Base-by-base conservation (phyloP, 2,888 invertebrate species). In the Cylloceria caligata region DNA sequence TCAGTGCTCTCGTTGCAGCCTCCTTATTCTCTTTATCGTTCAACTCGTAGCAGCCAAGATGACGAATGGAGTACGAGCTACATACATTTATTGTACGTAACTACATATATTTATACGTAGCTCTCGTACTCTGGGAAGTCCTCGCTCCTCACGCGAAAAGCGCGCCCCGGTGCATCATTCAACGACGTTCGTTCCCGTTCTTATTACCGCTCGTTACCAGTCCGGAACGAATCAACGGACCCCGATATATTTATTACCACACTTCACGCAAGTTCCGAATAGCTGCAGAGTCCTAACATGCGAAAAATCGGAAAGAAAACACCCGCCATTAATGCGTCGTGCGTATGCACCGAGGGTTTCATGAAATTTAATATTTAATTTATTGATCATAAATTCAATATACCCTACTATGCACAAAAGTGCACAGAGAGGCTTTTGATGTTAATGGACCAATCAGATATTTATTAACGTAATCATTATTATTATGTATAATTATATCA, bases 131-230 rank as follows among this genome's bases (percentile, higher is more conserved):
- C 57, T 57, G 30, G 30, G 57, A 57, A 30, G 16, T 60, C 60
- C 34, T 60, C 55, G 13, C 16, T 34, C 60, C 60, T 60, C 60
- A n/a, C 34, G 16, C 60, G 34, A 19, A 34, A 34, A 30, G 16
- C 60, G 34, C 34, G 60, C 60, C 4, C 16, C 4, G 64, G n/a
- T 67, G 47, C 27, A 67, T 67, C 65, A 24, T 47, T 45, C 47
- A 47, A 30, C 45, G 69, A 69, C 39, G 52, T 24, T n/a, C 39
- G 69, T 69, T 60, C 60, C 60, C 36, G 47, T 67, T 67, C 64
- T 62, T 69, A 69, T 76, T 77, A 24, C 39, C 62, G 60, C 64
- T 16, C 64, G 27, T 69, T 77, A 64, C 39, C 69, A 64, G 76
- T 27, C 64, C 62, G 77, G 68, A 69, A 52, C 57, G 78, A 24